A percentile compares a stretch with the other conserved stretches of the same genome.
Evolutionary conservation across 2,797 vertebrate species (phyloP).

Genomic region (Sebastes minor): DNA sequence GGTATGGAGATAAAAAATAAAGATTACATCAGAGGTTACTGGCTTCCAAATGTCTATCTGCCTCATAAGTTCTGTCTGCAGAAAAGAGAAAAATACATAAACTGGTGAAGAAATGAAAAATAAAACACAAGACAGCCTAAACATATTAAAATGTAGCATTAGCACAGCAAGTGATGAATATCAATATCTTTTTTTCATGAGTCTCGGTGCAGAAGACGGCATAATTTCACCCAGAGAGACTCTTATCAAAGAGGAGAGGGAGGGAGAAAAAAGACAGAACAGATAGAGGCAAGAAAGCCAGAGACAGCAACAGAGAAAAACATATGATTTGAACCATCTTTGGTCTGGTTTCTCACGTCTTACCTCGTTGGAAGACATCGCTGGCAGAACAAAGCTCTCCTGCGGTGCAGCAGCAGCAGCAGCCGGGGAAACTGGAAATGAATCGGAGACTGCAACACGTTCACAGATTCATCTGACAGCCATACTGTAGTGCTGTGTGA

Average conservation of each 20-base stretch:
- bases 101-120: neutral
- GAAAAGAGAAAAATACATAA: neutral
- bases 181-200: neutral
- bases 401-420: conserved; percentile 39
- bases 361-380: conserved; percentile 26
- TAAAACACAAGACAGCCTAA: neutral
- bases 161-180: neutral
- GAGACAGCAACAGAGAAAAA: conserved; percentile 24
- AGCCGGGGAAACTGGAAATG: conserved; percentile 42
- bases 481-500: conserved; percentile 11
- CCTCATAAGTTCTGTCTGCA: neutral
- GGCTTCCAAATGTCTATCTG: neutral
- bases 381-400: conserved; percentile 45
- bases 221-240: conserved; percentile 16
- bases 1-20: neutral
- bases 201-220: neutral
- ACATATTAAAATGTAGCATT: neutral
- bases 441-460: conserved; percentile 35
- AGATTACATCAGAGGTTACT: neutral
- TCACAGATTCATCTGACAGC: conserved; percentile 42
- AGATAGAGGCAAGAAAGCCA: conserved; percentile 18
- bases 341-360: conserved; percentile 34
- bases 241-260: conserved; percentile 10
- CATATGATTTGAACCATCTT: conserved; percentile 40
- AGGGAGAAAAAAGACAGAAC: neutral